Base-by-base conservation (phyloP, 2,113 vertebrate species). In the Jaculus jaculus region DNA sequence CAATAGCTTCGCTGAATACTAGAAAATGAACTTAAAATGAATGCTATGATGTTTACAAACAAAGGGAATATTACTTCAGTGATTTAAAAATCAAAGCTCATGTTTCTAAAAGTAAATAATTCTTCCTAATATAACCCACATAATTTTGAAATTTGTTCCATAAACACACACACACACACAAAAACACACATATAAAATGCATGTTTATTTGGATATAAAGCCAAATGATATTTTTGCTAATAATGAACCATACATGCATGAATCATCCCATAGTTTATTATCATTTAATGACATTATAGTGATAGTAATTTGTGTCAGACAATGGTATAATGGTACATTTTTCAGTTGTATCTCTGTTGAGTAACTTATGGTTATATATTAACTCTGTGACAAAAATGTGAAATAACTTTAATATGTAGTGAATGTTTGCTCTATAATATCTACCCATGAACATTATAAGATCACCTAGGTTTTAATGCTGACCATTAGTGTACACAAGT, bases 361-460 rank as follows among this genome's bases (percentile, higher is more conserved):
- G 13, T 65, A 21, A 28, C 37, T 1, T 24, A 34, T 66, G 4
- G 34, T 13, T 51, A 9, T 54, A 32, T 72, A 17, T 2, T 89
- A 72, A 26, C 86, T 66, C 16, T 78, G 1, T 90, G 54, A 83
- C 90, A 84, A 85, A 85, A 91, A 72, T 77, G n/a, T 90, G 80
- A 73, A 78, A 32, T 1, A 10, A 51, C 7, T 47, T 84, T 84
- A 32, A 32, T 71, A 39, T 73, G 7, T 90, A 23, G 17, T 63
- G 54, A 69, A 78, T 79, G 2, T 74, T 93, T 93, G 32, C 15
- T 26, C 34, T 26, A 17, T 89, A 30, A 74, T 89, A 72, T 71
- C 51, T 10, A 66, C 4, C 11, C 32, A n/a, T 60, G 90, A 85
- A 90, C 30, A 74, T 74, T 11, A 66, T 12, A 42, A 5, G 84